Base-by-base conservation (phyloP, 92 coral and sea anemone species). In the Umimayanthus kanabou region DNA sequence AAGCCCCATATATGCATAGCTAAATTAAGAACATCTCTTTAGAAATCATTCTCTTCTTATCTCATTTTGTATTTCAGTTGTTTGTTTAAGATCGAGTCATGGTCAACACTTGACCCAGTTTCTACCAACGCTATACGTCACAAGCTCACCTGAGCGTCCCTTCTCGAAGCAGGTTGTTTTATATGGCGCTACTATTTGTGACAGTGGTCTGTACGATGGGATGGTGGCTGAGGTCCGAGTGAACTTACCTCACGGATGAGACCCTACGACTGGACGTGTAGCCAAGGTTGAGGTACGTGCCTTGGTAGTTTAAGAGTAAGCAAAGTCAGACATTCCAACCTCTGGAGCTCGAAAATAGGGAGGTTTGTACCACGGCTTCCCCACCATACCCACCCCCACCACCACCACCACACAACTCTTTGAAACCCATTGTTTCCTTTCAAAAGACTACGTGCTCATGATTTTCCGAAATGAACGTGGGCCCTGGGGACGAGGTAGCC, bases 151-250 rank as follows among this genome's bases (percentile, higher is more conserved):
- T 20, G 96, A 93, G 58, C 81, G 88, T 1, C 91, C 93, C 3
- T 66, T 55, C 16, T 77, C 96, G 9, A 74, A 84, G 74, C 81
- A 88, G 20, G 91, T 85, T 4, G 65, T 93, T 42, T 22, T 87
- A 88, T 93, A 93, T 40, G 90, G 88, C 25, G 96, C 96, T 5
- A 91, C 92, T n/a, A 86, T 93, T n/a, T 93, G 96, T 80, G 92
- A 91, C 43, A 87, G 94, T 3, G 84, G 85, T 25, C 55, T 91
- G 70, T 91, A 89, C 88, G 26, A 89, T 69, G 79, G 82, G 20
- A 86, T 85, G 86, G 43, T 79, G 76, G 76, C 86, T 10, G 40
- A 75, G 40, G 94, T 83, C 26, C 91, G 90, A 3, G 92, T 93
- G 5, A 93, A 93, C 78, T 37, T 93, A 33, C 96, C 96, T 1